phyloP scores from a whole-genome alignment of 2,797 vertebrate genomes.

The Platalea minor region DNA sequence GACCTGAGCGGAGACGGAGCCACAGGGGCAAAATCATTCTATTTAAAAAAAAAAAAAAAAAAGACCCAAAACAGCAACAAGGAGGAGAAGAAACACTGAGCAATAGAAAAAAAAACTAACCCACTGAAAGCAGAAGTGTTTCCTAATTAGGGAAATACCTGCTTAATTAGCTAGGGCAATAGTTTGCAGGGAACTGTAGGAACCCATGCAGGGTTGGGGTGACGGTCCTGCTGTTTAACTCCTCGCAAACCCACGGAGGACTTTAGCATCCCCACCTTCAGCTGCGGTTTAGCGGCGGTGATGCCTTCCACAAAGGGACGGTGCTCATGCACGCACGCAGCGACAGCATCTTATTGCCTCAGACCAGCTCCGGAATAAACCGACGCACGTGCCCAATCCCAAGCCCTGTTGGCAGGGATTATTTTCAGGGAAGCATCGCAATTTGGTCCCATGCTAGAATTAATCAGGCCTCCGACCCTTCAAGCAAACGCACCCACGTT shows the following conservation, averaged over 20 bases:
- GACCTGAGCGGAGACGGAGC: constrained; percentile 73
- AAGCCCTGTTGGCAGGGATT: background rate
- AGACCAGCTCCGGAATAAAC: background rate
- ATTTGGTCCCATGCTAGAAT: background rate
- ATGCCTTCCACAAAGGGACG: background rate
- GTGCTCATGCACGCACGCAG: rapidly evolving
- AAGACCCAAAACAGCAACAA: background rate
- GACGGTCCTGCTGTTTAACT: background rate
- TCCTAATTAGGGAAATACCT: background rate
- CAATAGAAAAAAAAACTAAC: background rate
- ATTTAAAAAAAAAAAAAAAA: background rate
- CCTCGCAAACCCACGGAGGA: background rate
- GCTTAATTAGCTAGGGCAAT: background rate
- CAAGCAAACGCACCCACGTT: rapidly evolving
- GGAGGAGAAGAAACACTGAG: constrained; percentile 17
- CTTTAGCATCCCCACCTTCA: background rate
- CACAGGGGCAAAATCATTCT: constrained; percentile 69
- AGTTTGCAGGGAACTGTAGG: background rate
- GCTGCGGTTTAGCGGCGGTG: rapidly evolving
- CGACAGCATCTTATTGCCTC: background rate
- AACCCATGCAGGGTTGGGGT: background rate
- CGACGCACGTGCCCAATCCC: rapidly evolving
- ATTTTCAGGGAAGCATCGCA: rapidly evolving
- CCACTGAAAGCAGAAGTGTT: constrained; percentile 21
- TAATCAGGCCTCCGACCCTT: background rate